Percentiles rank a stretch among this genome's conserved stretches.
Conservation (phyloP, 2,113 vertebrate genomes). For the Tichodroma muraria region DNA sequence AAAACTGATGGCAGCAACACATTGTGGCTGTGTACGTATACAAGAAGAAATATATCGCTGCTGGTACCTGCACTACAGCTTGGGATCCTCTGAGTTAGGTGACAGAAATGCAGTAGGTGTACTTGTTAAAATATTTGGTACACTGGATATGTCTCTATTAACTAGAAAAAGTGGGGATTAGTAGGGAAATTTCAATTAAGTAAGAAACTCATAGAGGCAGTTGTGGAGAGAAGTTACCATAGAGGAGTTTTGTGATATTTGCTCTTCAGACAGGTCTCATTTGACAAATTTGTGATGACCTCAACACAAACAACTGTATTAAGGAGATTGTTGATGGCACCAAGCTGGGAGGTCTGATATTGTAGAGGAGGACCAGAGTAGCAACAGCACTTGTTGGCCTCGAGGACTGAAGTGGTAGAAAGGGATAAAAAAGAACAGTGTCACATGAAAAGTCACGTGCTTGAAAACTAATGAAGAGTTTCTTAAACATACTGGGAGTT, state of each 20-base stretch:
- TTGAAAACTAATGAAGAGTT: background rate
- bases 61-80: background rate
- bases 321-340: background rate
- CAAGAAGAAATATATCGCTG: background rate
- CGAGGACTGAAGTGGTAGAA: background rate
- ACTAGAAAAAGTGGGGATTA: background rate
- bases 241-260: background rate
- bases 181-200: background rate
- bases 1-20: background rate
- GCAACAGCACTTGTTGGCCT: background rate
- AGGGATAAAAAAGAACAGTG: background rate
- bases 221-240: background rate
- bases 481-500: background rate
- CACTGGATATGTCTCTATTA: background rate
- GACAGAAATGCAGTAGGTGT: background rate
- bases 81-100: background rate
- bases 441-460: background rate
- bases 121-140: background rate
- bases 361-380: background rate
- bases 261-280: background rate
- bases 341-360: background rate
- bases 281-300: background rate
- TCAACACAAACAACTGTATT: background rate
- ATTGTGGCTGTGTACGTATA: background rate
- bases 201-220: background rate